A percentile compares a stretch with the other conserved stretches of the same genome.
Conservation (phyloP, 2,888 invertebrate genomes). For the Luperina nickerlii region DNA sequence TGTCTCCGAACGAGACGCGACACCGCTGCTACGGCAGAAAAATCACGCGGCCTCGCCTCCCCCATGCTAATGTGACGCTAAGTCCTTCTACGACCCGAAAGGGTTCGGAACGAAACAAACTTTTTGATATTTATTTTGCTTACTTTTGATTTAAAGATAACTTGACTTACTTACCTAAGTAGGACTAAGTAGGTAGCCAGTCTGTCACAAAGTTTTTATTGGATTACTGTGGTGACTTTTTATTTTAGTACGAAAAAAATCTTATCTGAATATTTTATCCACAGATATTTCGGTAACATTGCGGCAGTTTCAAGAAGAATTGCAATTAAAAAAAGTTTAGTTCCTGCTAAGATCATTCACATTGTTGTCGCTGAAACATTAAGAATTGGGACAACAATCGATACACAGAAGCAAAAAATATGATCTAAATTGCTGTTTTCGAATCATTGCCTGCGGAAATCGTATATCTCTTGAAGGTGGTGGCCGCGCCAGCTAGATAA, state of each 20-base stretch:
- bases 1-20: constrained; percentile 75
- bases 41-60: constrained; percentile 64
- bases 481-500: constrained; percentile 71
- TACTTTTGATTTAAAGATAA: constrained; percentile 70
- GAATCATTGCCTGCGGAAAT: constrained; percentile 72
- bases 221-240: constrained; percentile 62
- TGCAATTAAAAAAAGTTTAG: neutral
- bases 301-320: neutral
- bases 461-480: constrained; percentile 73
- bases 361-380: neutral
- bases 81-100: constrained; percentile 71
- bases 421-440: constrained; percentile 67
- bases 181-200: constrained; percentile 56
- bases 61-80: constrained; percentile 79
- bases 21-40: constrained; percentile 61
- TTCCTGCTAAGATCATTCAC: neutral
- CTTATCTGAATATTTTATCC: neutral
- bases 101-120: constrained; percentile 72
- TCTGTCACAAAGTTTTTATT: constrained; percentile 67
- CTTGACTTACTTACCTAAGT: constrained; percentile 53
- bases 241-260: constrained; percentile 14
- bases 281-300: neutral
- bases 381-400: constrained; percentile 5
- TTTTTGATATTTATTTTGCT: constrained; percentile 62
- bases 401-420: constrained; percentile 40